Conservation (phyloP, 2,888 invertebrate species). For the Campoplex nolae region DNA sequence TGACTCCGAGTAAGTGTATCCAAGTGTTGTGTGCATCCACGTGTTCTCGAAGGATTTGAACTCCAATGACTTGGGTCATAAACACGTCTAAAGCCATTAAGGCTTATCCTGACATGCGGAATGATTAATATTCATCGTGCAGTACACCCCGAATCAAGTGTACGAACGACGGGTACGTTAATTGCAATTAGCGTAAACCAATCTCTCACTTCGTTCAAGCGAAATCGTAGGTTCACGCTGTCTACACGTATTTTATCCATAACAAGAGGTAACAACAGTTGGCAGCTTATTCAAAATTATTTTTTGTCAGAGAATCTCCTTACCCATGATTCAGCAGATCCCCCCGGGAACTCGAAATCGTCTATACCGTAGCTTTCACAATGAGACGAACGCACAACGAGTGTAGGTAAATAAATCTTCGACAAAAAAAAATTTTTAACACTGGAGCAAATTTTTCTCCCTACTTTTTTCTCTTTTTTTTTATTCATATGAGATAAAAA, state of each 20-base stretch:
- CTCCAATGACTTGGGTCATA: constrained; percentile 7
- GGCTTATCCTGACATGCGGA: constrained; percentile 13
- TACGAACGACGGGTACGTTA: constrained; percentile 28
- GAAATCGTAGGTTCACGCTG: constrained; percentile 26
- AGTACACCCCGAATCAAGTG: neutral
- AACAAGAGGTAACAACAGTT: neutral
- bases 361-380: neutral
- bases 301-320: neutral
- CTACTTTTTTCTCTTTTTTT: neutral
- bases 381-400: neutral
- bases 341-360: neutral
- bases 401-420: neutral
- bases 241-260: neutral
- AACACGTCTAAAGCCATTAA: constrained; percentile 46
- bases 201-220: neutral
- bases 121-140: constrained; percentile 60
- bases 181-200: constrained; percentile 49
- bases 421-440: neutral
- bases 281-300: neutral
- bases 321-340: neutral
- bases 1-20: neutral
- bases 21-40: neutral
- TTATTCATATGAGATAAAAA: neutral
- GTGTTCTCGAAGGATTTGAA: constrained; percentile 9
- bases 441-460: too few relatives aligned